Conservation (phyloP, 2,113 vertebrate genomes). For the Rutilus rutilus region DNA sequence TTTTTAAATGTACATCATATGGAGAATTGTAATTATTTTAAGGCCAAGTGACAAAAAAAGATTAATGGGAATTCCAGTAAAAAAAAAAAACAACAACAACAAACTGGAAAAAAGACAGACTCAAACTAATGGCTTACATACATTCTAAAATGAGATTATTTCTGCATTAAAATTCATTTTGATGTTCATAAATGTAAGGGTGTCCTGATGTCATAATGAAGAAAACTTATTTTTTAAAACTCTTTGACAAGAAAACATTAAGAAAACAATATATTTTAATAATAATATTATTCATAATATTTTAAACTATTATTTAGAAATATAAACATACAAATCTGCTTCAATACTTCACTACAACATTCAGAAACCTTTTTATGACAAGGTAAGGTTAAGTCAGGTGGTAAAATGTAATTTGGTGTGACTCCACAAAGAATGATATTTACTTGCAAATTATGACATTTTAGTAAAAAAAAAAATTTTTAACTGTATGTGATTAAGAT, state of each 20-base stretch:
- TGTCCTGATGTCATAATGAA: background rate
- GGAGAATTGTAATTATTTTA: constrained; percentile 16
- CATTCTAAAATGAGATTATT: background rate
- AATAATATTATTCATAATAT: background rate
- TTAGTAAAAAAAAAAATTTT: background rate
- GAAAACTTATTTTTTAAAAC: background rate
- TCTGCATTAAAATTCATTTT: background rate
- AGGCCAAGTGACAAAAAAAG: constrained; percentile 12
- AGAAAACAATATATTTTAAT: background rate
- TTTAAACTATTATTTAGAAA: background rate
- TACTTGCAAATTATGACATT: background rate
- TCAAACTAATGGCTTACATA: background rate
- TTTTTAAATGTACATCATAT: constrained; percentile 41
- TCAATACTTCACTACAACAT: background rate
- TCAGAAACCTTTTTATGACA: background rate
- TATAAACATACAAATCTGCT: background rate
- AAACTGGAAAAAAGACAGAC: background rate
- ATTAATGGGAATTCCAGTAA: constrained; percentile 44
- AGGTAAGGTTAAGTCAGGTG: background rate
- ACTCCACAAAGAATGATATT: background rate
- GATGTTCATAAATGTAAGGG: background rate
- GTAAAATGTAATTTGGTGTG: background rate
- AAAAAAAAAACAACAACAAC: background rate
- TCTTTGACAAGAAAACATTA: background rate
- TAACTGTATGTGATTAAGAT: background rate